These are phyloP conservation scores for Adelosebastes latens DNA, from an alignment of 2,797 vertebrate species.

Conservation along the genomic window DNA sequence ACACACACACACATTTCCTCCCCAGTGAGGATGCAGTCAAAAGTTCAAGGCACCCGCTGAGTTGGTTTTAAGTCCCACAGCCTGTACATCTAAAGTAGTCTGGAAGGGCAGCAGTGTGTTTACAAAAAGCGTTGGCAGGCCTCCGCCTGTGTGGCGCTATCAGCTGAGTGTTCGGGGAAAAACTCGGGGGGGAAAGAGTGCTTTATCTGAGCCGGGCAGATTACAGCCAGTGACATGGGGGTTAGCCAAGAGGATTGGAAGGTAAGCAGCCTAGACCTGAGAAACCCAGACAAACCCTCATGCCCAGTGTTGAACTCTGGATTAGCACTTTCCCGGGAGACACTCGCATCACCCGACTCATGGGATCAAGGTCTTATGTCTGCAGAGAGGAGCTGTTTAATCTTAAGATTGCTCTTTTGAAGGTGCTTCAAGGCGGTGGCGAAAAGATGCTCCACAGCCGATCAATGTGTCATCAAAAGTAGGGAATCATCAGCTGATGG, in stretches of 20 bases:
- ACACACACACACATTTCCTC: conserved; percentile 14
- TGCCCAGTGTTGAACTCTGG: conserved; percentile 66
- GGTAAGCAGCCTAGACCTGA: conserved; percentile 81
- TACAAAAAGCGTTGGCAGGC: conserved; percentile 39
- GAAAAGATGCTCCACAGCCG: neutral
- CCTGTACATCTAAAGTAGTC: conserved; percentile 37
- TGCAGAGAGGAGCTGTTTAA: conserved; percentile 60
- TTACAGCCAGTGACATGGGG: conserved; percentile 72
- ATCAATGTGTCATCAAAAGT: conserved; percentile 18
- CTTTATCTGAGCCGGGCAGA: conserved; percentile 71
- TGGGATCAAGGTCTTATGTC: conserved; percentile 73
- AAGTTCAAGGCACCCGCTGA: conserved; percentile 54
- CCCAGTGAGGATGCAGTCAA: conserved; percentile 49
- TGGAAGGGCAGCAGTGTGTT: conserved; percentile 49
- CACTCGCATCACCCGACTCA: conserved; percentile 66
- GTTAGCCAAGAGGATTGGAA: conserved; percentile 82
- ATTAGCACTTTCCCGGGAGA: conserved; percentile 74
- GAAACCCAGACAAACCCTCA: conserved; percentile 80
- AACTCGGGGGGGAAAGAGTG: conserved; percentile 32
- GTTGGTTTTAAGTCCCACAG: conserved; percentile 31
- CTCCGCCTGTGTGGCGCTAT: conserved; percentile 32
- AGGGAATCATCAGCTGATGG: neutral
- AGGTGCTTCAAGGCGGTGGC: conserved; percentile 15
- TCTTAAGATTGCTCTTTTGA: conserved; percentile 71
- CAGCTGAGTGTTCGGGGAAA: conserved; percentile 31